Evolutionary conservation across 92 coral and sea anemone species (phyloP), one percentile per base, ranked within the genome.

Genomic region (Bergia sp.): DNA sequence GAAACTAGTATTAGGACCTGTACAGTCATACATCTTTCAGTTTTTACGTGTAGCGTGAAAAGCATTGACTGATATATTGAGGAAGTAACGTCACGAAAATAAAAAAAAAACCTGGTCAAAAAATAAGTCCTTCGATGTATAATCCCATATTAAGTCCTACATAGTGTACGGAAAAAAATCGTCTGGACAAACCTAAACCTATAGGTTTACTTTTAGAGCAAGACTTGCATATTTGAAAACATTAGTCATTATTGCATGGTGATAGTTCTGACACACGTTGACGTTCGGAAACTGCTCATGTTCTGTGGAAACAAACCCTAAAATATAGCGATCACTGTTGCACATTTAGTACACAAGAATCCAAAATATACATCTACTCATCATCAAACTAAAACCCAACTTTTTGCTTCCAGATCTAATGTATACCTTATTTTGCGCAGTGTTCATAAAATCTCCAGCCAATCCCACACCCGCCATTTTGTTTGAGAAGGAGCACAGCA

Each of bases 401-500:
- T 40, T 7, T 1, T 12, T 37, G 23, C 79, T 38, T 42, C 39
- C 5, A 7, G n/a, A 61, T 29, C 29, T 29, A 29, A 29, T 29
- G 20, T 21, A 40, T 84, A 84, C 87, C 87, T 74, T 49, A 47
- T 45, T 13, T 41, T 71, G 40, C 36, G 43, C 47, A 84, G 43
- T 37, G 23, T 84, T 84, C 79, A 16, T 5, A 37, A 57, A 64
- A 5, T 2, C 55, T 21, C 38, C 76, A 7, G 61, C 21, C 78
- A 42, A 71, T 12, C 87, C 87, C 65, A 84, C 79, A 47, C 71
- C 75, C 79, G 87, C 87, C 87, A 84, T 84, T 84, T 84, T 84
- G 64, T 69, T 84, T 9, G 58, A 49, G 39, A 38, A 20, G 15
- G 36, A 20, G 7, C 76, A 4, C 41, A 38, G 23, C 65, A 37